These are phyloP conservation scores for Macrochelys suwanniensis DNA, from an alignment of 2,797 vertebrate species.

Conservation along the genomic window DNA sequence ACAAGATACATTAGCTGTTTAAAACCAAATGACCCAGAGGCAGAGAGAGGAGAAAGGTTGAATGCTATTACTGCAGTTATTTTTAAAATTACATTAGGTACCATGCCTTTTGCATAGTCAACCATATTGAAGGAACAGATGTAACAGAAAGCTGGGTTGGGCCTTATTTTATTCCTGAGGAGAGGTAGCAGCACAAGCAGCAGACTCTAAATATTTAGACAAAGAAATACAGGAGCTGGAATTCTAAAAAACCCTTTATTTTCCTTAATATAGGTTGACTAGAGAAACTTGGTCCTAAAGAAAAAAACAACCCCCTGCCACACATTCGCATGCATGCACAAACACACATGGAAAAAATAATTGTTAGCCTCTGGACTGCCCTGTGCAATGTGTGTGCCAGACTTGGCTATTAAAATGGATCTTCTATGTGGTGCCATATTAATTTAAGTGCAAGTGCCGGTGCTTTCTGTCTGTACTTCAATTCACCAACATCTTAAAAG, in stretches of 20 bases:
- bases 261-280: neutral
- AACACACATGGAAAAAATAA: neutral
- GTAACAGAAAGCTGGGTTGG: neutral
- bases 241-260: neutral
- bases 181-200: neutral
- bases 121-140: neutral
- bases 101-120: neutral
- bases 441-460: neutral
- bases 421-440: rapidly evolving
- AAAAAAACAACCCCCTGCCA: neutral
- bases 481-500: neutral
- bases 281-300: neutral
- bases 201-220: neutral
- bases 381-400: neutral
- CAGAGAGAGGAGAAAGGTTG: neutral
- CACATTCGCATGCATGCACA: too few species aligned
- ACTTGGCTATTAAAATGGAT: neutral
- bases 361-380: neutral
- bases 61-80: neutral
- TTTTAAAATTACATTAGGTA: neutral
- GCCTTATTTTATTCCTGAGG: neutral
- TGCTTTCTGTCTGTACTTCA: neutral
- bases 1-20: neutral
- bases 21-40: neutral
- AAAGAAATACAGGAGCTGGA: neutral